phyloP scores from a whole-genome alignment of 92 coral and sea anemone genomes.

The Epizoanthus scotinus region DNA sequence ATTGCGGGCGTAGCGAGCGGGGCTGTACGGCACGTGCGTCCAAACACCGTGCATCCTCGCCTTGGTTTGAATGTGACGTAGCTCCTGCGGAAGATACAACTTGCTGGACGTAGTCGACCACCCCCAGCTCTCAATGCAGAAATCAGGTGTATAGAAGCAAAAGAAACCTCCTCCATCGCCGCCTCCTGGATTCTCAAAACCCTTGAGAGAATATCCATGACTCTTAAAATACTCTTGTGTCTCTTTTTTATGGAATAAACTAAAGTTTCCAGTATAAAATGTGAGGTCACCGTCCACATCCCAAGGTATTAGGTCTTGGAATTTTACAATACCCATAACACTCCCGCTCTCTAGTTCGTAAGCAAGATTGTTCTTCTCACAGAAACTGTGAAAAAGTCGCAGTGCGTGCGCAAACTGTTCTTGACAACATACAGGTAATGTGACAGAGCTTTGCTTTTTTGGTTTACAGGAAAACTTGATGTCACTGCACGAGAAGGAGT shows the following conservation, averaged over 20 bases:
- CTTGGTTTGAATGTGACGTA: conserved; percentile 49
- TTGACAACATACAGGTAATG: conserved; percentile 36
- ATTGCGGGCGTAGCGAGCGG: conserved; percentile 38
- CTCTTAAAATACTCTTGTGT: not conserved
- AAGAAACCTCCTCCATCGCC: no score
- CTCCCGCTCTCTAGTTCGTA: conserved; percentile 35
- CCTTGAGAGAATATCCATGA: not conserved
- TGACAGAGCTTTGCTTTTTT: not conserved
- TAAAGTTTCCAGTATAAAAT: conserved; percentile 5
- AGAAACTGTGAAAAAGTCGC: conserved; percentile 28
- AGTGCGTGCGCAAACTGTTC: conserved; percentile 37
- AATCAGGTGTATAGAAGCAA: conserved; percentile 52
- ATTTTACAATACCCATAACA: conserved; percentile 23
- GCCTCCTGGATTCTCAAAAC: no score
- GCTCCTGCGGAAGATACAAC: conserved; percentile 45
- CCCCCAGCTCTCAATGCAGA: conserved; percentile 52
- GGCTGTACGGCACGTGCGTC: conserved; percentile 33
- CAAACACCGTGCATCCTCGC: conserved; percentile 36
- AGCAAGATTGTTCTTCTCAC: conserved; percentile 13
- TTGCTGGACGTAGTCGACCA: conserved; percentile 47
- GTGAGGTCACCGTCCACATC: conserved; percentile 35
- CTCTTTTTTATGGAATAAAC: not conserved
- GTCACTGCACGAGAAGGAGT: conserved; percentile 41
- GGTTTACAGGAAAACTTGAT: conserved; percentile 35
- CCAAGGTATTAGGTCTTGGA: conserved; percentile 25